A percentile compares a stretch with the other conserved stretches of the same genome.
Conservation (phyloP, 2,797 vertebrate genomes). For the Manis pentadactyla region DNA sequence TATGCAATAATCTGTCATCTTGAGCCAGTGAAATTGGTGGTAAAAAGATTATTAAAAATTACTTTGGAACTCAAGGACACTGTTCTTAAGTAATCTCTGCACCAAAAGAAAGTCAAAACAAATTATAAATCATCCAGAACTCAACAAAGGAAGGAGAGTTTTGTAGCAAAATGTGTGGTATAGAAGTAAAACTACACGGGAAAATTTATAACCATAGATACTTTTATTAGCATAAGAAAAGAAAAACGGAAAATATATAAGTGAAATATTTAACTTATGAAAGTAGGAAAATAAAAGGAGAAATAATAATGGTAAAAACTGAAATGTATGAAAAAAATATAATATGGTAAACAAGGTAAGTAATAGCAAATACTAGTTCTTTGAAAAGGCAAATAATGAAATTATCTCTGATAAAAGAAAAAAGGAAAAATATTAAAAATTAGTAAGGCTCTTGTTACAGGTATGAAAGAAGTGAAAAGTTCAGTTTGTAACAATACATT, state of each 20-base stretch:
- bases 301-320: slow-evolving; percentile 39
- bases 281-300: neutral
- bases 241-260: neutral
- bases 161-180: neutral
- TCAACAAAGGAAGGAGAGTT: neutral
- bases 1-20: neutral
- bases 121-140: neutral
- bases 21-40: neutral
- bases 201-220: neutral
- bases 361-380: neutral
- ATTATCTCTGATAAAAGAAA: neutral
- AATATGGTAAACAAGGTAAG: neutral
- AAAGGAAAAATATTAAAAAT: neutral
- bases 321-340: slow-evolving; percentile 7
- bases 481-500: neutral
- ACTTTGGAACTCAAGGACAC: neutral
- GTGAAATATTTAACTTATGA: neutral
- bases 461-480: slow-evolving; percentile 13
- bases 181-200: neutral
- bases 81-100: neutral
- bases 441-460: neutral
- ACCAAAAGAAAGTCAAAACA: slow-evolving; percentile 34
- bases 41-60: slow-evolving; percentile 29
- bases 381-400: slow-evolving; percentile 28
- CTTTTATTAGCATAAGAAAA: slow-evolving; percentile 34